Evolutionary conservation across 2,113 vertebrate species (phyloP).

Genomic region (Lamprologus lemairii): DNA sequence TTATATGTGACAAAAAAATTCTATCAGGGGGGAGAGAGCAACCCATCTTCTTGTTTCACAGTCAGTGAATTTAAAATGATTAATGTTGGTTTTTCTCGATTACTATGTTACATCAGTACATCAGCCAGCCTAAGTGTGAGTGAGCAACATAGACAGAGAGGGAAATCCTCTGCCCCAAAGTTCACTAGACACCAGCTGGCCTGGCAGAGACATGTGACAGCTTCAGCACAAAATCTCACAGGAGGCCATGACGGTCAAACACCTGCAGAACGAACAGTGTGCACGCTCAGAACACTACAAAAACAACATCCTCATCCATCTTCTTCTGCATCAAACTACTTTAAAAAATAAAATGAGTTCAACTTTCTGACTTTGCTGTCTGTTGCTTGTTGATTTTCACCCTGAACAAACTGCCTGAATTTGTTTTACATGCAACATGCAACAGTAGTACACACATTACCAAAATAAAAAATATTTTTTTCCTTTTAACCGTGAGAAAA

Average conservation of each 20-base stretch:
- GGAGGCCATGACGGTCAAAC: background rate
- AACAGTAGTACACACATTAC: background rate
- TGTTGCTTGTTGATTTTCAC: background rate
- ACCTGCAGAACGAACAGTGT: background rate
- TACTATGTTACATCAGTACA: background rate
- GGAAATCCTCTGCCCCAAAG: constrained; percentile 26
- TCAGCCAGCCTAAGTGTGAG: background rate
- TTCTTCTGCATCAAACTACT: background rate
- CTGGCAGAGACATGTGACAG: background rate
- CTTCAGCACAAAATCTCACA: background rate
- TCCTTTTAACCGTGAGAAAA: background rate
- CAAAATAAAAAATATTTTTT: rapidly evolving
- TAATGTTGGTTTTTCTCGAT: background rate
- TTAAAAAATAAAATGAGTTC: background rate
- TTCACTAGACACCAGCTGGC: constrained; percentile 18
- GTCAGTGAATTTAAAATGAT: background rate
- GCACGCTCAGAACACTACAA: background rate
- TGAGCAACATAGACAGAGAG: background rate
- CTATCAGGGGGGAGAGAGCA: background rate
- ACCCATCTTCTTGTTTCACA: background rate
- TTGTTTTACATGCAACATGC: background rate
- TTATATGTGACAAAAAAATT: background rate
- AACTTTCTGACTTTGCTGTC: background rate
- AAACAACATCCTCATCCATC: background rate
- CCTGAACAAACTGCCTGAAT: background rate